phyloP scores from a whole-genome alignment of 2,888 invertebrate species.

The Kuschelorhynchus macadamiae region DNA sequence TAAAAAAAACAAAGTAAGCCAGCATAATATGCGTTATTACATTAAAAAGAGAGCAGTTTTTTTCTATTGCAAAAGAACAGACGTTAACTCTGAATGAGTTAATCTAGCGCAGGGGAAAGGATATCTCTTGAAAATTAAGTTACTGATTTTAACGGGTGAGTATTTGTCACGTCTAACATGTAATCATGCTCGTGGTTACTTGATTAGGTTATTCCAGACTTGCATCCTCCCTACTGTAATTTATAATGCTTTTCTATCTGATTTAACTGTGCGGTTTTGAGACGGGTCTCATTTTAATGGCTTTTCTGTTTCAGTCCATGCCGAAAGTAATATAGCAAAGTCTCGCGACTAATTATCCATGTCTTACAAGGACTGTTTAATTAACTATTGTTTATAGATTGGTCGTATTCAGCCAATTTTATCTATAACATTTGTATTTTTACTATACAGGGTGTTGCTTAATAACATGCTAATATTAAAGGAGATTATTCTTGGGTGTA shows the following conservation, averaged over 20 bases:
- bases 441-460: too few species aligned
- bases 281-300: conserved; percentile 62
- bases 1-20: too few species aligned
- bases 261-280: conserved; percentile 62
- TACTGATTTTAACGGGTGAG: conserved; percentile 59
- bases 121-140: conserved; percentile 34
- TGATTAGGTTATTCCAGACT: conserved; percentile 65
- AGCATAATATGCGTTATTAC: not conserved
- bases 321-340: conserved; percentile 53
- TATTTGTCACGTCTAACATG: conserved; percentile 64
- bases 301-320: conserved; percentile 59
- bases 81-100: not conserved
- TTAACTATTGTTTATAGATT: too few species aligned
- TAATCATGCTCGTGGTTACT: conserved; percentile 65
- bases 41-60: too few species aligned
- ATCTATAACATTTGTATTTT: not conserved
- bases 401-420: not conserved
- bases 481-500: too few species aligned
- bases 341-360: conserved; percentile 52
- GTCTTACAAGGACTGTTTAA: not conserved
- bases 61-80: not conserved
- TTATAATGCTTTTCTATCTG: conserved; percentile 64
- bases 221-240: conserved; percentile 62
- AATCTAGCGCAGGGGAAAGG: not conserved
- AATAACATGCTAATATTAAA: too few species aligned